phyloP scores from a whole-genome alignment of 2,888 invertebrate species.

The Macrosiphum euphorbiae region DNA sequence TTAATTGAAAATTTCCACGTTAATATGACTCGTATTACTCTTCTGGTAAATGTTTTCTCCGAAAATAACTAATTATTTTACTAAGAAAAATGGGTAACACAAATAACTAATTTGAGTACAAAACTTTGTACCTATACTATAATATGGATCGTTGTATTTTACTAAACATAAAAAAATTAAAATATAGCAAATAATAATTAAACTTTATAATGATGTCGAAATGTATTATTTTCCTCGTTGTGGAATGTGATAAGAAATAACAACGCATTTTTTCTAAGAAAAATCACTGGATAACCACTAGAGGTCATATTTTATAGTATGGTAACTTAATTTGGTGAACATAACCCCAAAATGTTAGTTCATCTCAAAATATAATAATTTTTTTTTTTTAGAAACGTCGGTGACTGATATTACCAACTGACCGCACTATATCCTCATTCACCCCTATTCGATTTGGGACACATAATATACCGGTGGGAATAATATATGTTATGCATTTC shows the following conservation, averaged over 20 bases:
- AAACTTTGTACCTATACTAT: neutral
- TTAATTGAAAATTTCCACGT: neutral
- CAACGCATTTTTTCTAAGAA: neutral
- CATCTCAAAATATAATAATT: neutral
- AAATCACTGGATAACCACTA: neutral
- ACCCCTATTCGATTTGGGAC: neutral
- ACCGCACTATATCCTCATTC: neutral
- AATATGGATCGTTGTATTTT: too few species aligned
- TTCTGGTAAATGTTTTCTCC: neutral
- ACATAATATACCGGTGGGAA: neutral
- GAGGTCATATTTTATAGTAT: neutral
- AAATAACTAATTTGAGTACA: neutral
- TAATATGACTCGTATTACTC: neutral
- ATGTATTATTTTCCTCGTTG: neutral
- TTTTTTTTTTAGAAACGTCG: neutral
- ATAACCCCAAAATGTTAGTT: neutral
- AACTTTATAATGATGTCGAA: neutral
- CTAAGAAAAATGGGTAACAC: neutral
- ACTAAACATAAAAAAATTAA: neutral
- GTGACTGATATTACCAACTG: neutral
- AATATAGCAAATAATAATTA: neutral
- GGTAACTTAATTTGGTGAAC: neutral
- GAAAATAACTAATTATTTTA: neutral
- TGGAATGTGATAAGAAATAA: neutral
- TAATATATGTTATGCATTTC: neutral